These are phyloP conservation scores for Alitta virens DNA, from an alignment of 2,888 invertebrate genomes.

Conservation along the genomic window DNA sequence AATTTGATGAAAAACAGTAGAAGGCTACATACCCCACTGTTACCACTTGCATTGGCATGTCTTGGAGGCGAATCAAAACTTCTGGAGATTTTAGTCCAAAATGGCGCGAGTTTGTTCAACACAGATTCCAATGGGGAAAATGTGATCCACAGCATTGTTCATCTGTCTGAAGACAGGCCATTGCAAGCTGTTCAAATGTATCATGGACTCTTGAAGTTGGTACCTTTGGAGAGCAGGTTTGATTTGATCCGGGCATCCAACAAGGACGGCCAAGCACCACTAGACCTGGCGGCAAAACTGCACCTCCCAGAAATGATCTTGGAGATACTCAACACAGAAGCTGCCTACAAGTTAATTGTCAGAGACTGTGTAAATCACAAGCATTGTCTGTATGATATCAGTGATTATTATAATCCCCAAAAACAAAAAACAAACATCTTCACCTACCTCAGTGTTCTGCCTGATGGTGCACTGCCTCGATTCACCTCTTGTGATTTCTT, in stretches of 20 bases:
- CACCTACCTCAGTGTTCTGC: no score
- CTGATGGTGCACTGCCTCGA: no score
- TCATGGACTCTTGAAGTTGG: background rate
- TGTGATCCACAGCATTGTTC: background rate
- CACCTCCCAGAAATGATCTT: background rate
- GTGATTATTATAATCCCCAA: background rate
- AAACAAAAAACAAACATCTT: no score
- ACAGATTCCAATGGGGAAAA: background rate
- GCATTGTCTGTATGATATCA: background rate
- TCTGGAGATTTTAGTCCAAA: background rate
- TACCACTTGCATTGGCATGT: background rate
- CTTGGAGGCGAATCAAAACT: background rate
- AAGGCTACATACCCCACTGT: background rate
- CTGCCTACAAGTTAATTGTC: background rate
- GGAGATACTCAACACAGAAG: background rate
- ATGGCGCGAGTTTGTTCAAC: background rate
- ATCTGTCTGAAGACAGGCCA: background rate
- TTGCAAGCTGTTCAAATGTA: background rate
- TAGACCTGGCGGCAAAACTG: background rate
- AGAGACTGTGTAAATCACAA: background rate
- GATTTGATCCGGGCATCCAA: background rate
- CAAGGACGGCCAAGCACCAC: background rate
- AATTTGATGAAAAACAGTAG: background rate
- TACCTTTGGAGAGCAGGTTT: no score
- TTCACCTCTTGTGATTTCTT: background rate